These are phyloP conservation scores for Arothron firmamentum DNA, from an alignment of 2,113 vertebrate species.

Conservation along the genomic window DNA sequence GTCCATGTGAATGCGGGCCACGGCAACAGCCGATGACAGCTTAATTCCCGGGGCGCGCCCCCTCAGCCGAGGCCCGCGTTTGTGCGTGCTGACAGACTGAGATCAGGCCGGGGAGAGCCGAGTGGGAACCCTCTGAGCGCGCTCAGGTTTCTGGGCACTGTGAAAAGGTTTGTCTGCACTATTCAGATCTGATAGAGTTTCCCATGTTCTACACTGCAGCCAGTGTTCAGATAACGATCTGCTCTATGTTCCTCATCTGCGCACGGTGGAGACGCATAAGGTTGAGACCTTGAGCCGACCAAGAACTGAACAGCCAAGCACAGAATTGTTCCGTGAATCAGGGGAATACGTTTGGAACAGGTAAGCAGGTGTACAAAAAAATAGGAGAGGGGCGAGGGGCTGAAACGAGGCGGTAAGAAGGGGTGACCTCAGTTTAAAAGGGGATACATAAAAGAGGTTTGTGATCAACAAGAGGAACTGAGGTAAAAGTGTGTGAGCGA, in stretches of 20 bases:
- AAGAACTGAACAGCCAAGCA: slow-evolving; percentile 79
- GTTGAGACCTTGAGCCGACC: slow-evolving; percentile 71
- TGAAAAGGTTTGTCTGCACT: slow-evolving; percentile 84
- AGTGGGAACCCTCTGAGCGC: slow-evolving; percentile 75
- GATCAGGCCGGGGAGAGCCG: slow-evolving; percentile 80
- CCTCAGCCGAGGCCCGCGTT: slow-evolving; percentile 75
- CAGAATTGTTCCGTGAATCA: slow-evolving; percentile 59
- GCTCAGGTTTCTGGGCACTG: slow-evolving; percentile 83
- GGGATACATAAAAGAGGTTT: slow-evolving; percentile 35
- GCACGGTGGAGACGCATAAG: slow-evolving; percentile 27
- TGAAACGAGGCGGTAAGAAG: slow-evolving; percentile 47
- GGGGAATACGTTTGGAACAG: slow-evolving; percentile 73
- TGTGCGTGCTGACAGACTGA: slow-evolving; percentile 78
- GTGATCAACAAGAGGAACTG: slow-evolving; percentile 37
- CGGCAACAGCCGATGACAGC: slow-evolving; percentile 80
- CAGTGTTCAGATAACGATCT: slow-evolving; percentile 76
- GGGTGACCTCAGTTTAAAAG: slow-evolving; percentile 58
- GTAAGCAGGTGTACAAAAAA: slow-evolving; percentile 37
- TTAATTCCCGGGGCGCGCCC: slow-evolving; percentile 76
- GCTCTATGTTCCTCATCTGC: slow-evolving; percentile 69
- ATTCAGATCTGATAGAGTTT: slow-evolving; percentile 81
- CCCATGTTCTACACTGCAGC: slow-evolving; percentile 78
- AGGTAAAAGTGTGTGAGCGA: slow-evolving; percentile 46
- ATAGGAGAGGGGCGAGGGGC: slow-evolving; percentile 2
- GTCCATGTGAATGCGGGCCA: slow-evolving; percentile 58